Evolutionary conservation across 2,113 vertebrate species (phyloP), one percentile per base, ranked within the genome.

Genomic region (Tyrannus savana): DNA sequence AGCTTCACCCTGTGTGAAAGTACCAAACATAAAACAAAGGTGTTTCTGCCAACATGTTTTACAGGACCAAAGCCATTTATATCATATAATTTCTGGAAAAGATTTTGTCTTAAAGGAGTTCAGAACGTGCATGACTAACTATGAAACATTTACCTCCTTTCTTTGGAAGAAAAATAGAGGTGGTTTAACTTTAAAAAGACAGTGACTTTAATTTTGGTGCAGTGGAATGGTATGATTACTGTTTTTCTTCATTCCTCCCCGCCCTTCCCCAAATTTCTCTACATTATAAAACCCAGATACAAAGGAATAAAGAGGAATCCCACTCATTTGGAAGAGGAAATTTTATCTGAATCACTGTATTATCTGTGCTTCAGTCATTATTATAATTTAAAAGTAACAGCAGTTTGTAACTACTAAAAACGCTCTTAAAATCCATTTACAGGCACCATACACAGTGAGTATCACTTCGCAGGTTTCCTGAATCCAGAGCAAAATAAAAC

Each of bases 21-120:
- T 3, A 39, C 21, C 64, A n/a, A n/a, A n/a, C n/a, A n/a, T n/a
- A 30, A 91, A 87, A 52, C 0, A 0, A 35, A 7, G n/a, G 22
- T 68, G 50, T 31, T 79, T 44, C 58, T 73, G 30, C 14, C 25
- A 68, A 58, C 25, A 7, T 3, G 19, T 30, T 67, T 84, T 28
- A 71, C 5, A 59, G 64, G 66, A 74, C 14, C 47, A 63, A 90
- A 84, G 75, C 23, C 71, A 67, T 53, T 46, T n/a, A 13, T 25
- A 86, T n/a, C 13, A 28, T 4, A 2, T 6, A 11, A 53, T 14
- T 67, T 67, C 68, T 63, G 60, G 50, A 46, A 53, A 49, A 84
- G 19, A 47, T 42, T 47, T 44, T 22, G 30, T 24, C 46, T 69
- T 73, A 84, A 62, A 12, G 12, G 62, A 85, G 27, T 16, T 77